Evolutionary conservation across 2,888 invertebrate genomes (phyloP), one percentile per base, ranked within the genome.

Genomic region (Apotomis betuletana): DNA sequence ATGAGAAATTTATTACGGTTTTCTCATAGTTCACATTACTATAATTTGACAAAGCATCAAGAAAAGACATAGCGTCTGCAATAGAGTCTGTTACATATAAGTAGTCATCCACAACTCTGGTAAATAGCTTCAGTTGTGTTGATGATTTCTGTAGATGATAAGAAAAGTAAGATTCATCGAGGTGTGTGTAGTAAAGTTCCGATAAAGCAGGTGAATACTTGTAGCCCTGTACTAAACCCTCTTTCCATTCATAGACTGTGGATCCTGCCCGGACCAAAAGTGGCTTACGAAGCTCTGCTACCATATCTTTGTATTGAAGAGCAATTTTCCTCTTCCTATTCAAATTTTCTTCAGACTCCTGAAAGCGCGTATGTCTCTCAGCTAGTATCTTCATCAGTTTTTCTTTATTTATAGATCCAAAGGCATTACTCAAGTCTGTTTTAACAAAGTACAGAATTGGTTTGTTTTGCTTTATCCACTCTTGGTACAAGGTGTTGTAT

Each of bases 171-270:
- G 81, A 67, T 67, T 87, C 78, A 82, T 94, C 94, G 74, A 92
- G 79, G 79, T 89, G 79, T 52, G 82, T 83, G 75, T 94, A 93
- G 74, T 92, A 94, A 5, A 93, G 78, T 77, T 93, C 94, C 0
- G 92, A 93, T 1, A 93, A 81, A 0, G 91, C 92, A n/a, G 94
- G 93, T 0, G 94, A 94, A 78, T 89, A 93, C 78, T 89, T 90
- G 73, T 93, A 92, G 1, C 93, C 94, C 77, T 94, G 94, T 0
- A 93, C 90, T 41, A 94, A 81, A 51, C 93, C 94, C 77, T 87
- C 82, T 63, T 82, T 90, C 93, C 94, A 94, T 78, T 89, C 85
- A 78, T 87, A 94, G n/a, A 91, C 81, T 9, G 92, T 89, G 4
- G 92, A 92, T 5, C 94, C 94, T 54, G 87, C 86, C 49, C 92